These are phyloP conservation scores for Lasioglossum malachurum DNA, from an alignment of 2,888 invertebrate genomes.

Conservation along the genomic window DNA sequence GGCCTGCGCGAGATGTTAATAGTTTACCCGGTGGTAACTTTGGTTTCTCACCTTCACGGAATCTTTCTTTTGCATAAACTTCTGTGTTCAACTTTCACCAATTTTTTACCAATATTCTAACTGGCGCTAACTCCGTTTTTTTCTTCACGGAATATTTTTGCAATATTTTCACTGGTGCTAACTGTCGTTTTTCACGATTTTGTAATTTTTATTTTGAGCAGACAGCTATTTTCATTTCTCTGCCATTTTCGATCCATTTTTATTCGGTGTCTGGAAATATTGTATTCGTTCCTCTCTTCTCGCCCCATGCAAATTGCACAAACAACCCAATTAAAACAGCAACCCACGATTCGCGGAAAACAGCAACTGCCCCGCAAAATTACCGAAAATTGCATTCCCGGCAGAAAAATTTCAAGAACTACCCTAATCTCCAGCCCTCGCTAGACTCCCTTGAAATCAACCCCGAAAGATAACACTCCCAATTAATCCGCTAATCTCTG, in stretches of 20 bases:
- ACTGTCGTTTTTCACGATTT: neutral
- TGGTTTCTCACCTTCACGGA: neutral
- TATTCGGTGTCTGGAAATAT: neutral
- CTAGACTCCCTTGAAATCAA: neutral
- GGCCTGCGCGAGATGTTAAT: constrained; percentile 6
- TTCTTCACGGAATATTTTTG: neutral
- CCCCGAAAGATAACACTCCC: neutral
- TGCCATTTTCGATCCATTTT: neutral
- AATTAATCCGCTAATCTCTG: constrained; percentile 8
- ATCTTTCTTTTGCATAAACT: neutral
- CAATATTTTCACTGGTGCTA: neutral
- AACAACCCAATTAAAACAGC: neutral
- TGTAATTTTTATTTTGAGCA: neutral
- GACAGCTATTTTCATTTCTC: neutral
- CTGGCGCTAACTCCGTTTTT: neutral
- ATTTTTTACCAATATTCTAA: neutral
- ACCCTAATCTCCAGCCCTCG: neutral
- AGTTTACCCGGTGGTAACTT: neutral
- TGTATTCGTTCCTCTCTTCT: neutral
- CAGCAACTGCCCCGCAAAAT: neutral
- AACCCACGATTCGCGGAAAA: neutral
- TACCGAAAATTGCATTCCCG: neutral
- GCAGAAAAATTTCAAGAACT: neutral
- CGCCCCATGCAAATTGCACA: neutral
- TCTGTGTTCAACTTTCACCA: neutral